Base-by-base conservation (phyloP, 2,888 invertebrate species). In the Chloroclysta siterata region DNA sequence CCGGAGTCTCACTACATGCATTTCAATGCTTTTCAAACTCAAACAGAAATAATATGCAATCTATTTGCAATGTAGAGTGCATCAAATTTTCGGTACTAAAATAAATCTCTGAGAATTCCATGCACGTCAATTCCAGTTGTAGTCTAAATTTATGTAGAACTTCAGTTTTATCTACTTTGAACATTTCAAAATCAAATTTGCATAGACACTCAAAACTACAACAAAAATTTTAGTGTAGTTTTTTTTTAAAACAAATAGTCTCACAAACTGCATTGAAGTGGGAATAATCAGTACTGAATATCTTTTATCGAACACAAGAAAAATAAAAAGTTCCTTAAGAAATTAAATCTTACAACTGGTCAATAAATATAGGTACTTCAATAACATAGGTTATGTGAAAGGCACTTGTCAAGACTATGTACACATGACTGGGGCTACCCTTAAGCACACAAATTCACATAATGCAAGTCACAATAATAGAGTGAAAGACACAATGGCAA, bases 381-480 rank as follows among this genome's bases (percentile, higher is more conserved):
- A 50, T 29, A 48, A 47, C 41, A 54, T n/a, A 50, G 10, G 50
- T 22, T 41, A 57, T 39, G 41, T 41, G 51, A 69, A 69, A 72
- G 62, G 73, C 69, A 71, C 60, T 61, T 72, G 65, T 64, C 68
- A 69, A 57, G 60, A 65, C 63, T 71, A 69, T 63, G 69, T 71
- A 70, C 72, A 72, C 68, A 70, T 60, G 59, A 61, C 64, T 70
- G 41, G 66, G 70, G 58, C 71, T 71, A 64, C 73, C 72, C 68
- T 71, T 66, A 71, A 69, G 70, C 69, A 70, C 66, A 76, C 71
- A 74, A 76, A 72, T 67, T 69, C 69, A 70, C 66, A 76, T 70
- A 74, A 76, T 72, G 68, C 69, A 57, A 70, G 71, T 76, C 56
- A 71, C 77, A 69, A 70, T 66, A 75, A 72, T 75, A 78, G 66